Evolutionary conservation across 2,797 vertebrate genomes (phyloP).

Genomic region (Mormyrops boulengeri): DNA sequence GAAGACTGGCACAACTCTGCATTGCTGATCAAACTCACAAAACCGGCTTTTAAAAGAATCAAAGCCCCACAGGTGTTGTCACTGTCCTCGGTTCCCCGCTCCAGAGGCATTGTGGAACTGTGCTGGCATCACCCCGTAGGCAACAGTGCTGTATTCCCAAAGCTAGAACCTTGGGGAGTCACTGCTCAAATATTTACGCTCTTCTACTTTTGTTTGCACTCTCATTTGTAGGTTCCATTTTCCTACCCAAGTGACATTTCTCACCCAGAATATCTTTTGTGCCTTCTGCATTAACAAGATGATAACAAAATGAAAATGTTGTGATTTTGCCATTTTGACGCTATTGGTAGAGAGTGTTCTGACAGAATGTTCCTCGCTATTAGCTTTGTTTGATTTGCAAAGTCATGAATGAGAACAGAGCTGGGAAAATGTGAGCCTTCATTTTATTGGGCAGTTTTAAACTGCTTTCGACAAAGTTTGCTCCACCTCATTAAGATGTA

Average conservation of each 20-base stretch:
- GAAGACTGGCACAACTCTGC: background rate
- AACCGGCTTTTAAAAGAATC: background rate
- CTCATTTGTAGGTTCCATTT: background rate
- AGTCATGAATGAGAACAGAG: background rate
- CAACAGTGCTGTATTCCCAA: background rate
- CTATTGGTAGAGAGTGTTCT: background rate
- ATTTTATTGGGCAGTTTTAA: background rate
- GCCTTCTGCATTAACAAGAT: background rate
- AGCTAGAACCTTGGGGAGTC: background rate
- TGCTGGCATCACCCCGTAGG: background rate
- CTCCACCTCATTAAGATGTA: conserved; percentile 6
- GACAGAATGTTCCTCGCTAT: background rate
- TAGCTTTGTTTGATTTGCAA: background rate
- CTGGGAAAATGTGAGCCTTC: background rate
- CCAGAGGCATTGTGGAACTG: background rate
- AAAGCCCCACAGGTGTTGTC: background rate
- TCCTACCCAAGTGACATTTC: background rate
- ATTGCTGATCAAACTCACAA: conserved; percentile 3
- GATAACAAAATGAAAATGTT: background rate
- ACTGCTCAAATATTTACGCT: background rate
- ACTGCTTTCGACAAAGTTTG: background rate
- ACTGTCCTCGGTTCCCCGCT: background rate
- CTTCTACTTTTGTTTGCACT: background rate
- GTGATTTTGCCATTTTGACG: background rate
- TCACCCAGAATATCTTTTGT: background rate